Base-by-base conservation (phyloP, 2,797 vertebrate genomes). In the Peromyscus melanophrys region DNA sequence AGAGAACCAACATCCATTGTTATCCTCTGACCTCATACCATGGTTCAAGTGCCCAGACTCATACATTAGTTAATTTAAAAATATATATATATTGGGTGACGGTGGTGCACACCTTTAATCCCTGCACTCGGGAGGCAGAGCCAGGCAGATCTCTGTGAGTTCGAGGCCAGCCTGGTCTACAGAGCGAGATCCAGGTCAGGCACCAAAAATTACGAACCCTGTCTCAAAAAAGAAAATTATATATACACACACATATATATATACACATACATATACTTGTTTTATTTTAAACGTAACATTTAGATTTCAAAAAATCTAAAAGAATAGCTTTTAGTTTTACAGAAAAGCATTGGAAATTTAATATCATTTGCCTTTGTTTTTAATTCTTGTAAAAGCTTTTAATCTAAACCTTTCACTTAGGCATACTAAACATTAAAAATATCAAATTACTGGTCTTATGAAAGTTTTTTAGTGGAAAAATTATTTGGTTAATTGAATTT, bases 351-450 rank as follows among this genome's bases (percentile, higher is more conserved):
- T 69, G n/a, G 16, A 71, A 46, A 73, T 81, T 25, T 84, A 93
- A 84, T 94, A 59, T 40, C 46, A 46, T 94, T 85, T 55, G 49
- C 49, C 23, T 52, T 65, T 80, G 25, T 78, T 67, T 92, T 89
- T 55, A 37, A 81, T 73, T 92, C 12, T 80, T 52, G 2, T 84
- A 9, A 11, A 43, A 14, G 14, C 63, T 65, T 92, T 93, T 89
- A 19, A 75, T 21, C 59, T 46, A 94, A 61, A 81, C 40, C 69
- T 95, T 75, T 94, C 49, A 84, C 6, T 49, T 93, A 59, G 17
- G 5, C 34, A 55, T 84, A 86, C 31, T 49, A 96, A 55, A 76
- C 37, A 92, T 91, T 94, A 91, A 89, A 90, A 69, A 43, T 93
- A 92, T 59, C 23, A 93, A 84, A 77, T 76, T 88, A 57, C 37